Evolutionary conservation across 2,113 vertebrate genomes (phyloP).

Genomic region (Cryptotis parvus): DNA sequence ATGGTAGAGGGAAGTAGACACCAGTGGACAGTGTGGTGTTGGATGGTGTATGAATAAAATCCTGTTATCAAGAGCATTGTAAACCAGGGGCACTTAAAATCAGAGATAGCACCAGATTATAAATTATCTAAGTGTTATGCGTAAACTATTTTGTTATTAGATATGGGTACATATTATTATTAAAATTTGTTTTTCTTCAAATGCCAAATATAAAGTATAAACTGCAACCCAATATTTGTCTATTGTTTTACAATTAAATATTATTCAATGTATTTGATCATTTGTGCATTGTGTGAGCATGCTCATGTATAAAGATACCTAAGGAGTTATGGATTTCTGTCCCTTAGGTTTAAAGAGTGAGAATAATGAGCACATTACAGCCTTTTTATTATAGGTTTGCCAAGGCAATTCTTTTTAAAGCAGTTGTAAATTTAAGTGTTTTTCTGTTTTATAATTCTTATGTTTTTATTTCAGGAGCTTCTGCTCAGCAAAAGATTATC

Average conservation of each 20-base stretch:
- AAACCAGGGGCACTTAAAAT: too few species aligned
- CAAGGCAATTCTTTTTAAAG: slow-evolving; percentile 23
- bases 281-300: background rate
- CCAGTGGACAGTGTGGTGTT: too few species aligned
- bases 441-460: slow-evolving; percentile 53
- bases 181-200: slow-evolving; percentile 17
- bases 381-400: slow-evolving; percentile 57
- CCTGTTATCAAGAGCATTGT: too few species aligned
- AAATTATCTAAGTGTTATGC: too few species aligned
- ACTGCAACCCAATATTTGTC: background rate
- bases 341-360: slow-evolving; percentile 5
- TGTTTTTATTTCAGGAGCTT: slow-evolving; percentile 32
- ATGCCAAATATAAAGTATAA: background rate
- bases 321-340: slow-evolving; percentile 13
- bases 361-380: background rate
- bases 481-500: slow-evolving; percentile 21
- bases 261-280: background rate
- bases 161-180: background rate
- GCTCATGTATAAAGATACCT: background rate
- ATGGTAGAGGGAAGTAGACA: too few species aligned
- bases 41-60: too few species aligned
- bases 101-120: too few species aligned
- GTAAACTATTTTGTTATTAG: background rate
- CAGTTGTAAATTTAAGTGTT: slow-evolving; percentile 38
- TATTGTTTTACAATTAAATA: slow-evolving; percentile 7